Percentiles rank a stretch among this genome's conserved stretches.
phyloP scores from a whole-genome alignment of 2,888 invertebrate species.

The Heliconius ethilla region DNA sequence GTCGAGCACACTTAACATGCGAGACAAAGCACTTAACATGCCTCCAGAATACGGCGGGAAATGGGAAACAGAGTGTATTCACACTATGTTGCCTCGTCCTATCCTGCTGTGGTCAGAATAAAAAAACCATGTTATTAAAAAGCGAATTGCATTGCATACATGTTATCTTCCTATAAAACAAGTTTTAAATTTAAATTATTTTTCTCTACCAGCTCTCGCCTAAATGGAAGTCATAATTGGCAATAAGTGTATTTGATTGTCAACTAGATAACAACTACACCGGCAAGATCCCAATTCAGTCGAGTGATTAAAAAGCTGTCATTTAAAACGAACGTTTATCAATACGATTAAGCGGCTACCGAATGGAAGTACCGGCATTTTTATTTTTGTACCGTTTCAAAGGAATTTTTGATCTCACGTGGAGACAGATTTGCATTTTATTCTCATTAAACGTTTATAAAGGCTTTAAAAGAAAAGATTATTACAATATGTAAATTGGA shows the following conservation, averaged over 20 bases:
- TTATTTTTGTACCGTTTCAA: slow-evolving; percentile 32
- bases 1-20: too few relatives aligned
- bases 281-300: slow-evolving; percentile 8
- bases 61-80: too few relatives aligned
- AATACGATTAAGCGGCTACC: slow-evolving; percentile 31
- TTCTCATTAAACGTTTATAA: slow-evolving; percentile 39
- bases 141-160: neutral
- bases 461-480: slow-evolving; percentile 35
- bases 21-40: too few relatives aligned
- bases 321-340: slow-evolving; percentile 27
- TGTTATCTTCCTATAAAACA: neutral
- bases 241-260: slow-evolving; percentile 17
- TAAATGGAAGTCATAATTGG: slow-evolving; percentile 8
- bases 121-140: neutral
- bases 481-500: slow-evolving; percentile 41
- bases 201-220: neutral
- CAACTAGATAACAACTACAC: slow-evolving; percentile 18
- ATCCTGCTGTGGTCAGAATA: too few relatives aligned
- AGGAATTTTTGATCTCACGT: slow-evolving; percentile 34
- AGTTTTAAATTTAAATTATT: neutral
- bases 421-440: slow-evolving; percentile 40
- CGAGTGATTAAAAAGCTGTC: slow-evolving; percentile 20
- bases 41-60: too few relatives aligned
- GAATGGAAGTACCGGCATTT: slow-evolving; percentile 30
- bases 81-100: too few relatives aligned